These are phyloP conservation scores for Lithophane ornitopus DNA, from an alignment of 2,888 invertebrate genomes.

Conservation along the genomic window DNA sequence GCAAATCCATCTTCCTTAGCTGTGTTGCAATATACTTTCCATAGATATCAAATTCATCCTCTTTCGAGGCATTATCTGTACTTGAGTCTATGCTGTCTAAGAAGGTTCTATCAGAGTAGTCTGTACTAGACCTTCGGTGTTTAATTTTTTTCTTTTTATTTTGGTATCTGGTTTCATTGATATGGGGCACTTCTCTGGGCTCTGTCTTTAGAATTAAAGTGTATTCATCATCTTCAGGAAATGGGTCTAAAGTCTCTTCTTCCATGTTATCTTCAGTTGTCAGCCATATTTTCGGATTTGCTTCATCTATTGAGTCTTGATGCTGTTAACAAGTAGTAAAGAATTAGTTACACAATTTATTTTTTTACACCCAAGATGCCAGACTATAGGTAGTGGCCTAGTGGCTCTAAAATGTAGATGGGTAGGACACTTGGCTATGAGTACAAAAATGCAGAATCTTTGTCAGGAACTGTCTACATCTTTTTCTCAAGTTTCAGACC, in stretches of 20 bases:
- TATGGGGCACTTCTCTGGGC: slow-evolving; percentile 65
- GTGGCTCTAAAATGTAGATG: background rate
- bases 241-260: slow-evolving; percentile 68
- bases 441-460: background rate
- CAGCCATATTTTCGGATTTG: slow-evolving; percentile 68
- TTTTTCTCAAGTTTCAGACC: background rate
- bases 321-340: slow-evolving; percentile 51
- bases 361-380: background rate
- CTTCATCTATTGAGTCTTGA: slow-evolving; percentile 65
- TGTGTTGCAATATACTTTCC: slow-evolving; percentile 87
- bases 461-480: too few relatives aligned
- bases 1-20: slow-evolving; percentile 82
- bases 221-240: slow-evolving; percentile 72
- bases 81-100: slow-evolving; percentile 71
- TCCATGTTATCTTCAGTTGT: slow-evolving; percentile 62
- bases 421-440: background rate
- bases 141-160: slow-evolving; percentile 78
- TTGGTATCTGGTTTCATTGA: slow-evolving; percentile 60
- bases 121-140: slow-evolving; percentile 72
- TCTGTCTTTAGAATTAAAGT: slow-evolving; percentile 75
- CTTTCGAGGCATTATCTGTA: slow-evolving; percentile 68
- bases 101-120: slow-evolving; percentile 73
- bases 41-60: slow-evolving; percentile 88
- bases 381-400: background rate
- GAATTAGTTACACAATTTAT: background rate